phyloP scores from a whole-genome alignment of 2,113 vertebrate species.

The Leptobrachium leishanense region DNA sequence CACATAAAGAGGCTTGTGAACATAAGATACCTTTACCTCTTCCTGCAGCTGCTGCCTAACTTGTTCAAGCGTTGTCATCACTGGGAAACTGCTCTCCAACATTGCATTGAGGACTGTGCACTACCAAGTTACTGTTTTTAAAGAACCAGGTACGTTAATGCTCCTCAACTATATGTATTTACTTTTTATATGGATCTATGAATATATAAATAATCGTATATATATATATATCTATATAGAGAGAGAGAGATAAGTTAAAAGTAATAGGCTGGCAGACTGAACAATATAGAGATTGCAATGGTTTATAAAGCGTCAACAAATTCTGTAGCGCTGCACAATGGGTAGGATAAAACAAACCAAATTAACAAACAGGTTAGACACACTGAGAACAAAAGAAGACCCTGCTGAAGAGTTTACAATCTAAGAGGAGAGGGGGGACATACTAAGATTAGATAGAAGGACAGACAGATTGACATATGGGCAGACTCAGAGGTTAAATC shows the following conservation, averaged over 20 bases:
- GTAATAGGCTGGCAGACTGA: neutral
- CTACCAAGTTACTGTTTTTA: slow-evolving; percentile 58
- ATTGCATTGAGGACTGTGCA: slow-evolving; percentile 59
- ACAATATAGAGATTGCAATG: neutral
- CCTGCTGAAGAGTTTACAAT: too few species aligned
- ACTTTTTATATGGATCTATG: slow-evolving; percentile 23
- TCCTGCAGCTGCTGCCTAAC: slow-evolving; percentile 55
- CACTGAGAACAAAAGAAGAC: too few species aligned
- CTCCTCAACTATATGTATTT: slow-evolving; percentile 26
- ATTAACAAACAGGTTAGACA: neutral
- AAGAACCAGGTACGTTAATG: slow-evolving; percentile 8
- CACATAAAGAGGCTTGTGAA: slow-evolving; percentile 59
- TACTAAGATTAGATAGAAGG: too few species aligned
- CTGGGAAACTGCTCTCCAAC: slow-evolving; percentile 51
- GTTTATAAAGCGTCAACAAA: too few species aligned
- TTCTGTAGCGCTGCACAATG: too few species aligned
- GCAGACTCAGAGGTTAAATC: too few species aligned
- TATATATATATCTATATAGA: neutral
- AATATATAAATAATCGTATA: neutral
- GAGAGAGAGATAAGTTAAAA: neutral
- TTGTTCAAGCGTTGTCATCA: slow-evolving; percentile 60
- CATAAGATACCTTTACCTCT: slow-evolving; percentile 57
- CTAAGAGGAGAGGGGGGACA: too few species aligned
- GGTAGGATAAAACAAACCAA: neutral
- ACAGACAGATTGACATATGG: too few species aligned